Conservation (phyloP, 2,888 invertebrate species). For the Rhagium mordax region DNA sequence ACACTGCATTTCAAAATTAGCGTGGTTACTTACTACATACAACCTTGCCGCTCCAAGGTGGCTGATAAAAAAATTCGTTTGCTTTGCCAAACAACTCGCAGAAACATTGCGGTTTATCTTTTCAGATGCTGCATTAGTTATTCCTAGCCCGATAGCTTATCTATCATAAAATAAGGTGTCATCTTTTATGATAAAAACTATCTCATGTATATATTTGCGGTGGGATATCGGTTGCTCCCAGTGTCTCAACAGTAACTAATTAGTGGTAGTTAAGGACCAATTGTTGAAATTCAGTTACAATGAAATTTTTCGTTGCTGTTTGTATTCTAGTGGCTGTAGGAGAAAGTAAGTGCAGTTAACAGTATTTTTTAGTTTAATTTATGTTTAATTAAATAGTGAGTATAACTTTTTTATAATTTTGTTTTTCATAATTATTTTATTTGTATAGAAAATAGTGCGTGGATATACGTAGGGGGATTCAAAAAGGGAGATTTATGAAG, state of each 20-base stretch:
- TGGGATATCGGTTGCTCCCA: background rate
- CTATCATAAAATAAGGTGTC: background rate
- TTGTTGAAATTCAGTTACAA: background rate
- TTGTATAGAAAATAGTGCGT: background rate
- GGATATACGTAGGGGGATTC: no score
- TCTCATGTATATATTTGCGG: constrained; percentile 9
- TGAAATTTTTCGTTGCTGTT: background rate
- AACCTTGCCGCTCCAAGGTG: background rate
- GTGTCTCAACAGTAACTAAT: background rate
- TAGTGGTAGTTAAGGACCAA: background rate
- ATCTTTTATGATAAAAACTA: background rate
- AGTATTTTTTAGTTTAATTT: background rate
- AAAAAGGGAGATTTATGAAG: no score
- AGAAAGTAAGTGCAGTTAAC: background rate
- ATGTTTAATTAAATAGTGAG: background rate
- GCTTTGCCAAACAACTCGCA: background rate
- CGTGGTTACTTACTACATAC: background rate
- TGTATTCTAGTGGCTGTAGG: background rate
- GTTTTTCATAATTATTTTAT: no score
- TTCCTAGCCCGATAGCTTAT: background rate
- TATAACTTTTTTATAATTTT: background rate
- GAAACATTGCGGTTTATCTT: background rate
- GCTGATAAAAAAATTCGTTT: background rate
- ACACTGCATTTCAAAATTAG: background rate
- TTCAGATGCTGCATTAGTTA: constrained; percentile 11